Evolutionary conservation across 2,797 vertebrate species (phyloP), one percentile per base, ranked within the genome.

Genomic region (Propithecus perrieri): DNA sequence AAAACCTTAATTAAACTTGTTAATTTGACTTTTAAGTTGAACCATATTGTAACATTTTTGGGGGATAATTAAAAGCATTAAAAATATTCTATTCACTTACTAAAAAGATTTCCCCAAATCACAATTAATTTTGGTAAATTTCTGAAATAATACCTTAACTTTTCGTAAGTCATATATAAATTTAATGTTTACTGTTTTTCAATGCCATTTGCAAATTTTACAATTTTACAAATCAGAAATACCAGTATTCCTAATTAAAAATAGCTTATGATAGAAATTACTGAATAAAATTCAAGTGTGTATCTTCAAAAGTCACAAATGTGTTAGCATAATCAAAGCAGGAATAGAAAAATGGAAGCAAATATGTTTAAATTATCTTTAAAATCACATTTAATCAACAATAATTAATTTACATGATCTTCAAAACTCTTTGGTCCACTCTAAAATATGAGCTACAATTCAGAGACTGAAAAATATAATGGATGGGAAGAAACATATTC

Each of bases 101-200:
- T 38, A 43, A 89, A 87, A 79, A 67, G 76, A 91, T 41, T 69
- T 76, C 5, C 10, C 22, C 50, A 78, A 89, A 89, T 90, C 43
- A 89, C 13, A 89, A 84, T 41, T 94, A 67, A 96, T 63, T 96
- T 96, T 90, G 81, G 8, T 81, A 80, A 88, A 50, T 87, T 7
- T 30, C 88, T 9, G 55, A 48, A 79, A 80, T 75, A 75, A 38
- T 84, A 85, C 2, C 10, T 92, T 90, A 86, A 89, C 50, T 96
- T 94, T 90, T 80, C 69, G 26, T 71, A 96, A 96, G 92, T 91
- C 59, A 61, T 95, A 55, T 30, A 75, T n/a, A 93, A 94, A 97
- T 96, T 91, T 65, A 95, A 28, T 67, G 20, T 61, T 89, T 22
- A 88, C 24, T 83, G 22, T 76, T 89, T 86, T 93, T 88, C 13